Base-by-base conservation (phyloP, 2,888 invertebrate species). In the Drosophila vallismaia region DNA sequence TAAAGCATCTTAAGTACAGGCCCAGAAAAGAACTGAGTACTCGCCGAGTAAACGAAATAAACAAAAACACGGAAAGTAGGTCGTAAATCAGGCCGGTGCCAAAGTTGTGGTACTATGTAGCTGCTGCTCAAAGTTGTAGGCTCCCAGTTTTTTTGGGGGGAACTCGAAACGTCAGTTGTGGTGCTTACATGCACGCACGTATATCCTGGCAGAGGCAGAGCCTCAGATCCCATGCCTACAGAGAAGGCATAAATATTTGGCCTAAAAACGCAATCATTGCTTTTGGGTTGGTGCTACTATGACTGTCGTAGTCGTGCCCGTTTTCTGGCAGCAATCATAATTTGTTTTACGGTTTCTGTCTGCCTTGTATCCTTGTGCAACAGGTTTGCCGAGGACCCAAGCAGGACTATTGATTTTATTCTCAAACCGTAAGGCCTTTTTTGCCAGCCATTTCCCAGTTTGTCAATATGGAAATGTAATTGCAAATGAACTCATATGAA, bases 1-100 rank as follows among this genome's bases (percentile, higher is more conserved):
- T 62, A 60, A 52, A 60, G 62, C 52, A 62, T 64, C 64, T 64
- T 64, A 40, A 52, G 52, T 52, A 52, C 63, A 60, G 45, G 10
- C 40, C 49, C 28, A 38, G 28, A 46, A 36, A 59, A 49, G 44
- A 24, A 44, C 36, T 33, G 44, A 44, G 59, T 56, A 55, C 52
- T 66, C n/a, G n/a, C 54, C 58, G 26, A 49, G 45, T 40, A 55
- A 64, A 54, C 75, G 71, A 56, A 71, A 78, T 71, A 84, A 75
- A 69, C 75, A 79, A 81, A 78, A 60, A 76, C 63, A 53, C 63
- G 14, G 31, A 70, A 84, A 70, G 69, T 84, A 69, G 83, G 83
- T 79, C 85, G 52, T 48, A 77, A 84, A 79, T 79, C 82, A 76
- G 78, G 77, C 62, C 77, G 76, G 71, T 76, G 71, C 64, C 71